Evolutionary conservation across 2,113 vertebrate genomes (phyloP).

Genomic region (Mola mola): DNA sequence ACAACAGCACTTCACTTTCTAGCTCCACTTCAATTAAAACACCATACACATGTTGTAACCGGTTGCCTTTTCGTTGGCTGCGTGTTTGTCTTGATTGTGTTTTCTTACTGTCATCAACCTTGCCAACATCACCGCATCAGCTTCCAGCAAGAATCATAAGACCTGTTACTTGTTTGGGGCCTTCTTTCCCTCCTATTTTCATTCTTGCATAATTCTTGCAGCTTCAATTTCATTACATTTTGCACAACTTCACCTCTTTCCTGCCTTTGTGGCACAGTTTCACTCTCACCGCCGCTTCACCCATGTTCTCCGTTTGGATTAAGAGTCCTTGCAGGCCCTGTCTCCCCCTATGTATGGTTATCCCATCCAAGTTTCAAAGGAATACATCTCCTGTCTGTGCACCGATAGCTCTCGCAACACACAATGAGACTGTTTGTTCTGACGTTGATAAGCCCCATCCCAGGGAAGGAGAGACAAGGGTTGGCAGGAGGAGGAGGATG

Average conservation of each 20-base stretch:
- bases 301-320: conserved; percentile 14
- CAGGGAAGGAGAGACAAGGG: neutral
- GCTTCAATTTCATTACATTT: neutral
- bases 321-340: conserved; percentile 2
- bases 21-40: too few species aligned
- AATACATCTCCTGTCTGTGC: conserved; percentile 33
- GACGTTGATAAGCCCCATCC: conserved; percentile 48
- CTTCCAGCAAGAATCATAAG: too few species aligned
- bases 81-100: too few species aligned
- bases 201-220: too few species aligned
- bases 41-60: too few species aligned
- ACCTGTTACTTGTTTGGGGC: too few species aligned
- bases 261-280: conserved; percentile 15
- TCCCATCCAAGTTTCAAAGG: conserved; percentile 49
- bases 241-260: conserved; percentile 7
- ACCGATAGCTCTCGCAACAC: conserved; percentile 29
- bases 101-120: too few species aligned
- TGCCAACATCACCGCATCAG: too few species aligned
- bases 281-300: conserved; percentile 3
- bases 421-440: conserved; percentile 67
- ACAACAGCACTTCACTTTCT: too few species aligned
- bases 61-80: too few species aligned
- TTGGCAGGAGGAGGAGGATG: neutral
- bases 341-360: conserved; percentile 26
- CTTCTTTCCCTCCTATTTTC: too few species aligned